Evolutionary conservation across 1,140 invertebrate species (phyloP), one percentile per base, ranked within the genome.

Genomic region (Sipha flava): DNA sequence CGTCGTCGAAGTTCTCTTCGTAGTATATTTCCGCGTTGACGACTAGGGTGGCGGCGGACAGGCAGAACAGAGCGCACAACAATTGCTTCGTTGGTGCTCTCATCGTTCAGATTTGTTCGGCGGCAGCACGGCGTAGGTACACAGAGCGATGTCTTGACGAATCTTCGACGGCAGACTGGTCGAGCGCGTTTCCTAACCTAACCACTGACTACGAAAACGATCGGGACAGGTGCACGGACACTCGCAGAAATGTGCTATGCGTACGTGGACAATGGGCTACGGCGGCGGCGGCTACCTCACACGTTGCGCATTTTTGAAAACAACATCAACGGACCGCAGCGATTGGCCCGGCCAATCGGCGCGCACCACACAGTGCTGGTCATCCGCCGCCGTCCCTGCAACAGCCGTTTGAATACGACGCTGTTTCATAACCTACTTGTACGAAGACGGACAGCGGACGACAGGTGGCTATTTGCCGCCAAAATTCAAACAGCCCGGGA

Each of bases 341-440:
- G 40, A 83, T 83, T 83, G 81, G 83, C 66, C 57, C 52, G n/a
- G 47, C 83, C 82, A 83, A 83, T 82, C 54, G 72, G 70, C 62
- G 54, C 45, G 29, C 75, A 83, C 75, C 83, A 83, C 83, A 82
- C 80, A 21, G 49, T 43, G 34, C 18, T 52, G 52, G 52, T 54
- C 73, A 34, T 40, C 34, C 21, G 40, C 21, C 37, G 37, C 37
- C 37, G 66, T n/a, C n/a, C n/a, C 16, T 16, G 47, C 2, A n/a
- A 14, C 18, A 14, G 66, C 9, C 40, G 66, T 14, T 40, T 37
- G 43, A 73, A 81, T 23, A 6, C 21, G 16, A 47, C 18, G 31
- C n/a, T n/a, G n/a, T n/a, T n/a, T n/a, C n/a, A n/a, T n/a, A n/a
- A n/a, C n/a, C 18, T 4, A 59, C 54, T 14, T 3, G 3, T 52